A percentile compares a stretch with the other conserved stretches of the same genome.
phyloP scores from a whole-genome alignment of 2,113 vertebrate species.

The Corvus moneduloides region DNA sequence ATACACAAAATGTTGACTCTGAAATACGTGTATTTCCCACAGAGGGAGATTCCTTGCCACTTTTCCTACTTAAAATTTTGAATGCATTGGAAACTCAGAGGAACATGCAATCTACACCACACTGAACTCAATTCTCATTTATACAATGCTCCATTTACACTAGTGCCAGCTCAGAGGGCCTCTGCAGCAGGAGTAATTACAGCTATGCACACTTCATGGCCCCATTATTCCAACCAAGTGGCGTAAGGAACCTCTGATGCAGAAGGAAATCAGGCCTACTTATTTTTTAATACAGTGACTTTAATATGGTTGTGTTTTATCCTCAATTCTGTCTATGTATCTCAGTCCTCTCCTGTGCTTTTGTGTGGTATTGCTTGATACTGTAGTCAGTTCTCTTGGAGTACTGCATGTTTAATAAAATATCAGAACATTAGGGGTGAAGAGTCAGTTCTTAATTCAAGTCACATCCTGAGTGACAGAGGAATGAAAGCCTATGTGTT shows the following conservation, averaged over 20 bases:
- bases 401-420: conserved; percentile 57
- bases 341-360: neutral
- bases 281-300: conserved; percentile 44
- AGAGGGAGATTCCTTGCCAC: neutral
- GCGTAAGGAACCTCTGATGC: neutral
- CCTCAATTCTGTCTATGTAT: conserved; percentile 2
- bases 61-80: neutral
- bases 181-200: conserved; percentile 37
- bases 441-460: conserved; percentile 51
- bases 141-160: conserved; percentile 2
- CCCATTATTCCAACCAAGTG: conserved; percentile 18
- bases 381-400: neutral
- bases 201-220: conserved; percentile 2
- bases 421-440: conserved; percentile 1
- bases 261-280: conserved; percentile 35
- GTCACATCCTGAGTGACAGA: conserved; percentile 22
- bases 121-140: neutral
- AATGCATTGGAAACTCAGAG: neutral
- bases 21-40: neutral
- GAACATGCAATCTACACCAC: neutral
- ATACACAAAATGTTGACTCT: neutral
- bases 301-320: conserved; percentile 25
- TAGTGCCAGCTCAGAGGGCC: neutral
- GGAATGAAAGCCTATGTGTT: conserved; percentile 8
- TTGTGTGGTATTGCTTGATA: neutral